Base-by-base conservation (phyloP, 2,797 vertebrate species). In the Gallinago stenura region DNA sequence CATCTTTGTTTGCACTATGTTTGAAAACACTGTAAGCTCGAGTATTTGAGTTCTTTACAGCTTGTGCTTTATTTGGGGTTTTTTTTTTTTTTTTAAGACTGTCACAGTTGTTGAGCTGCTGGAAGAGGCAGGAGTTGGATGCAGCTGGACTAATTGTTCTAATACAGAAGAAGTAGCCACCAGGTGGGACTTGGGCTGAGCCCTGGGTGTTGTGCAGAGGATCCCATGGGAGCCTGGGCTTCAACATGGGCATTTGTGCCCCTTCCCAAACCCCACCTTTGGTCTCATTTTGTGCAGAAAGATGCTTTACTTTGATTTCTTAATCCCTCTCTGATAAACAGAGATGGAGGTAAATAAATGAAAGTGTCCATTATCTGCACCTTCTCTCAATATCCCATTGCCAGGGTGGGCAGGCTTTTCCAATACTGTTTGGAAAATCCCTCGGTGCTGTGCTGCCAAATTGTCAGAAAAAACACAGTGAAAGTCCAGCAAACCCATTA, bases 161-260 rank as follows among this genome's bases (percentile, higher is more conserved):
- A 75, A 58, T 1, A 1, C 11, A 33, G 30, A 37, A 82, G 72
- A 43, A 80, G 35, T 51, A 50, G 18, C 26, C 1, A 7, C 15
- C 2, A 10, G 12, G 26, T 76, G 48, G 20, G 41, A 77, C 10
- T 15, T 3, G 2, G 69, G 19, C 43, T 56, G 35, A 7, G 19
- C 28, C 21, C 22, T 0, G 0, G 0, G 12, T 43, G 19, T 48
- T 75, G 28, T 11, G 57, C 72, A 83, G 56, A 88, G 45, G 15
- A 26, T 69, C 26, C 28, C 16, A 28, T 0, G 0, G 31, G 22
- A 61, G 21, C 18, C 33, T 3, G 0, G 28, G 33, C 13, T 86
- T 73, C 4, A 1, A 39, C 2, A 3, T 2, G 3, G 41, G 21
- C 4, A 0, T 73, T 83, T 0, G 1, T 83, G 58, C 35, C 43